Percentiles rank a stretch among this genome's conserved stretches.
Evolutionary conservation across 2,797 vertebrate species (phyloP).

Genomic region (Microchirus variegatus): DNA sequence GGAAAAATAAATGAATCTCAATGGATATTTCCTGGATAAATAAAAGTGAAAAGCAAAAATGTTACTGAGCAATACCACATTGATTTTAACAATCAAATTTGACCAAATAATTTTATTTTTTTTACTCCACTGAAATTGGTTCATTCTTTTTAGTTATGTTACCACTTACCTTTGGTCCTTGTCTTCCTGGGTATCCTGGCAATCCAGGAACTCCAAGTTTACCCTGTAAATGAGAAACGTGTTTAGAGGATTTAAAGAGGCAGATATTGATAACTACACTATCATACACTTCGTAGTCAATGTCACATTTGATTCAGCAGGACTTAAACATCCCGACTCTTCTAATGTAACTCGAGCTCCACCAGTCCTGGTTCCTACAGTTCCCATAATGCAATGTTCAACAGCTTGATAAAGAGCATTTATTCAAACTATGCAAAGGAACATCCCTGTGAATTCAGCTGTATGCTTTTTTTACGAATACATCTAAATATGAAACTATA

Average conservation of each 20-base stretch:
- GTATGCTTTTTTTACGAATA: too few relatives aligned
- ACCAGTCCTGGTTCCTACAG: neutral
- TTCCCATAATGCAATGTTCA: neutral
- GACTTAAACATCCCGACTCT: neutral
- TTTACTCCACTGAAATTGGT: too few relatives aligned
- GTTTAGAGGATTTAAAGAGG: neutral
- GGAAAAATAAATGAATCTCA: too few relatives aligned
- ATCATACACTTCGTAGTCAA: neutral
- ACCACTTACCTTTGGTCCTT: constrained; percentile 91
- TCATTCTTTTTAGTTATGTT: neutral
- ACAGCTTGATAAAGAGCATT: too few relatives aligned
- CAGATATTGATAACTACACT: neutral
- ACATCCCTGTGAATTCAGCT: too few relatives aligned
- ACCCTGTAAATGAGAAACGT: constrained; percentile 80
- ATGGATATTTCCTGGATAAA: too few relatives aligned
- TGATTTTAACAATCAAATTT: too few relatives aligned
- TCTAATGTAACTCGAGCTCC: neutral
- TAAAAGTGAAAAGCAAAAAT: too few relatives aligned
- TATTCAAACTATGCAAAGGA: too few relatives aligned
- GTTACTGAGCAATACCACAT: too few relatives aligned
- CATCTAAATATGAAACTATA: too few relatives aligned
- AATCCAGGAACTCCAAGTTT: constrained; percentile 97
- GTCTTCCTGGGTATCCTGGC: constrained; percentile 96
- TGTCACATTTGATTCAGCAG: neutral
- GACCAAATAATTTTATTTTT: neutral